Base-by-base conservation (phyloP, 2,888 invertebrate genomes). In the Sarcophaga variegata region DNA sequence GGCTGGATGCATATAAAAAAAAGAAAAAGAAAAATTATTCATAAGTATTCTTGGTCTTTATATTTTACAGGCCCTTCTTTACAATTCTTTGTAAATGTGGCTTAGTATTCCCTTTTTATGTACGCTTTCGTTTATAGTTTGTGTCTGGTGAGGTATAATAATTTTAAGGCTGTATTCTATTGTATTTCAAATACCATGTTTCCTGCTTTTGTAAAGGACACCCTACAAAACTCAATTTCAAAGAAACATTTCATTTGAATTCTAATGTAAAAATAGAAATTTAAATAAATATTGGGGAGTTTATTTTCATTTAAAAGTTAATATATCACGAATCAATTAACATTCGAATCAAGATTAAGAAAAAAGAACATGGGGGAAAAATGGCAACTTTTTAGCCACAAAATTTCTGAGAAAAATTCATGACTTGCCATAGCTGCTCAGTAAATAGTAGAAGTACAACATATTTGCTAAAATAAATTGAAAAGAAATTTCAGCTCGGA, bases 51-150 rank as follows among this genome's bases (percentile, higher is more conserved):
- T 60, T 45, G 6, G 6, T 60, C 37, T 45, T 54, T 66, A 22
- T 60, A 22, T 72, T 66, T 80, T 45, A 17, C 62, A 70, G 22
- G 6, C 17, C 12, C 12, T 75, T 20, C 11, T 25, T 49, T 17
- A 70, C 37, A 45, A 64, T 76, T 27, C 25, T 14, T 71, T 69
- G 27, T 49, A 27, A 37, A 66, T 80, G 59, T 17, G 80, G 59
- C 67, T 63, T n/a, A 54, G 54, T 4, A 54, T 54, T 54, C 54
- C 5, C 54, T 54, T 54, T 54, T 54, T 54, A 54, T 54, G 5
- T 54, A 54, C 5, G 37, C 17, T 54, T 54, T 54, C 54, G 5
- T 54, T 54, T 54, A 14, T 17, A 54, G 54, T 14, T 54, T 54
- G 12, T 54, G 54, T 69, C 67, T 47, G 17, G 67, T 67, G 45